Conservation (phyloP, 2,113 vertebrate species). For the Oophaga pumilio region DNA sequence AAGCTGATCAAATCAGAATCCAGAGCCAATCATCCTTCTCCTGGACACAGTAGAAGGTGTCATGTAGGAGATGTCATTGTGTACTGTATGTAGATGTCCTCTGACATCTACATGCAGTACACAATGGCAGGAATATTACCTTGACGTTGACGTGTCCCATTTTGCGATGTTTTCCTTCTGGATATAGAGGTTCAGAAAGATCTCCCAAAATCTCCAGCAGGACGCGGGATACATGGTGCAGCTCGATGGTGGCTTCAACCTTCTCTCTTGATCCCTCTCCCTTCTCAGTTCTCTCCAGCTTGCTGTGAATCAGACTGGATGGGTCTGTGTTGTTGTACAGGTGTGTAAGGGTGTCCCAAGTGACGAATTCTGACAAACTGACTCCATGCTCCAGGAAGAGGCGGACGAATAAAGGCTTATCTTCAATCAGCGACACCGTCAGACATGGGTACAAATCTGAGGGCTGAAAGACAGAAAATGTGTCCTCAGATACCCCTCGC, state of each 20-base stretch:
- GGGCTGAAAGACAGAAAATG: conserved; percentile 63
- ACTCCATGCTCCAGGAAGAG: conserved; percentile 78
- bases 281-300: conserved; percentile 67
- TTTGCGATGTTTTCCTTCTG: not conserved
- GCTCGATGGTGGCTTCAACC: conserved; percentile 47
- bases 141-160: conserved; percentile 14
- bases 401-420: conserved; percentile 76
- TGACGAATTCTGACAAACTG: conserved; percentile 71
- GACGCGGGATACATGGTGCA: conserved; percentile 70
- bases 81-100: too few relatives aligned
- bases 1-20: too few relatives aligned
- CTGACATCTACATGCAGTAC: too few relatives aligned
- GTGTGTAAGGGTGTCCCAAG: conserved; percentile 65
- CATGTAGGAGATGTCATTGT: too few relatives aligned
- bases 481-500: not conserved
- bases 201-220: conserved; percentile 74
- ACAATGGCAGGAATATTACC: not conserved
- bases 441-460: conserved; percentile 74
- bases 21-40: too few relatives aligned
- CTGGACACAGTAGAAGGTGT: too few relatives aligned
- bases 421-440: conserved; percentile 72
- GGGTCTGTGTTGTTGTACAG: conserved; percentile 72
- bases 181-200: conserved; percentile 72
- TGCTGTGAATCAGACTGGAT: conserved; percentile 69
- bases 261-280: conserved; percentile 23